These are phyloP conservation scores for Pseudochromis fuscus DNA, from an alignment of 2,797 vertebrate genomes.

Conservation along the genomic window DNA sequence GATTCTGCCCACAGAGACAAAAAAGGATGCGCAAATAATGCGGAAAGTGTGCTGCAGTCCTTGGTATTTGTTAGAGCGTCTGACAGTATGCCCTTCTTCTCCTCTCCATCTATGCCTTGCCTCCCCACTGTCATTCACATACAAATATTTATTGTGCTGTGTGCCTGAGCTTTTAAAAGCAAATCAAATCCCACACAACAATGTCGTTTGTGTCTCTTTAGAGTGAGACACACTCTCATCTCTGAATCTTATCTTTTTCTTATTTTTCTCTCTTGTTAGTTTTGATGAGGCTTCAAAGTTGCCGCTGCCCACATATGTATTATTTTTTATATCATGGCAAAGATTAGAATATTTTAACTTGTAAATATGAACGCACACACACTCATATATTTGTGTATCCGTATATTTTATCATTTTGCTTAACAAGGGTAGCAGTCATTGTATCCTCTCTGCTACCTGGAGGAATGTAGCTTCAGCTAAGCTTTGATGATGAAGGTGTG, in stretches of 20 bases:
- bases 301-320: not conserved
- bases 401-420: slow-evolving; percentile 1
- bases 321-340: not conserved
- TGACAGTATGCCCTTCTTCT: slow-evolving; percentile 68
- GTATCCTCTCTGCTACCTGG: slow-evolving; percentile 19
- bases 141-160: slow-evolving; percentile 60
- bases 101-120: slow-evolving; percentile 32
- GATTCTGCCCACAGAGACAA: slow-evolving; percentile 70
- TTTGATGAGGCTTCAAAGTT: slow-evolving; percentile 49
- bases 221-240: slow-evolving; percentile 18
- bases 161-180: slow-evolving; percentile 56
- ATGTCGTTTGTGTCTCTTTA: slow-evolving; percentile 52
- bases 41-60: slow-evolving; percentile 60
- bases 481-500: slow-evolving; percentile 38
- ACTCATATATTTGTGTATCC: not conserved
- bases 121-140: slow-evolving; percentile 58
- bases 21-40: slow-evolving; percentile 69
- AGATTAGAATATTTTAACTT: slow-evolving; percentile 1
- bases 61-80: slow-evolving; percentile 64
- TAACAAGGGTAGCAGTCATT: slow-evolving; percentile 11
- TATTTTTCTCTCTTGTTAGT: slow-evolving; percentile 21
- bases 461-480: slow-evolving; percentile 33
- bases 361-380: slow-evolving; percentile 8
- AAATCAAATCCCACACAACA: slow-evolving; percentile 62
- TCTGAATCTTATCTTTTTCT: slow-evolving; percentile 8